Base-by-base conservation (phyloP, 2,888 invertebrate genomes). In the Tetropium fuscum region DNA sequence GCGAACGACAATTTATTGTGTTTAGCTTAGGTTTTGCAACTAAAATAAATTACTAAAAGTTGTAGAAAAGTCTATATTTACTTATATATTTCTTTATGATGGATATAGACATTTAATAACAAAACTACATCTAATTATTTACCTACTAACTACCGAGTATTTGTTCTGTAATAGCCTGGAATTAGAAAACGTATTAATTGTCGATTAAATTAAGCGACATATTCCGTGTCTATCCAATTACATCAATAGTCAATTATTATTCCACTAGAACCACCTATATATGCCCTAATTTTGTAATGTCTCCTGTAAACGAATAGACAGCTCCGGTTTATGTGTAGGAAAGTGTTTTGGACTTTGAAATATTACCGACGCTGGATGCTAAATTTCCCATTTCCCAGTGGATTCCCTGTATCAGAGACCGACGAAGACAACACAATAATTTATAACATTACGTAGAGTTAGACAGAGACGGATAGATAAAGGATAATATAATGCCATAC, bases 311-410 rank as follows among this genome's bases (percentile, higher is more conserved):
- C 61, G 58, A 64, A 64, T 64, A 60, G 64, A 61, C 56, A 55
- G 49, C 18, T 55, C 41, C 56, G 61, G 51, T 51, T 60, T 53
- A 63, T 58, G 58, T 62, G 60, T 45, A 69, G 61, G 71, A 75
- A 74, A 78, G 76, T 77, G 76, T 75, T 76, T 74, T 69, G 74
- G 76, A 77, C 78, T 77, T 75, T 79, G 78, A 79, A 78, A 78
- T 79, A 79, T 79, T 73, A 74, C 74, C 71, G 71, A 70, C 70
- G 70, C 70, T 72, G 70, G 76, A 77, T 76, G 77, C 69, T 78
- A 78, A 78, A 79, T 79, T 79, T 76, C 71, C 72, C 75, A 72
- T 74, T 74, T 76, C 77, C 78, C 74, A 64, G 66, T 69, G 73
- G 75, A 72, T 64, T 64, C 65, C 63, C 69, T 70, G 70, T 64